Evolutionary conservation across 1,140 invertebrate species (phyloP), one percentile per base, ranked within the genome.

Genomic region (Calliphora vicina): DNA sequence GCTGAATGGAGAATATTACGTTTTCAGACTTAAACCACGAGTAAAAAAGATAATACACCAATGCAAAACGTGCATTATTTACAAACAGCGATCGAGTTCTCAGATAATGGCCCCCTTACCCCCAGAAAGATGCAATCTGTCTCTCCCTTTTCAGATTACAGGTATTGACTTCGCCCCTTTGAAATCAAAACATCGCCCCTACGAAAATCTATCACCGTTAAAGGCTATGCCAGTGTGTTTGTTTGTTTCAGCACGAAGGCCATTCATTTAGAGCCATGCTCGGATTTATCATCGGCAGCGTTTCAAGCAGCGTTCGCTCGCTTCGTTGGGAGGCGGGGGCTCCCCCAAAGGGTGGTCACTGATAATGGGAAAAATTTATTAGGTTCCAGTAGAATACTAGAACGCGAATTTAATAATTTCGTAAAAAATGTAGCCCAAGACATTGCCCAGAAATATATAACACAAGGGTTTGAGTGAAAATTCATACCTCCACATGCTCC

Each of bases 401-500:
- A n/a, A n/a, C n/a, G n/a, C 15, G 23, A 4, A 45, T 50, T 80
- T 15, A 15, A 45, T 45, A 45, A 9, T 12, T 43, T 43, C 12
- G 15, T 45, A 10, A 45, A 45, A 1, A 43, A 42, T 43, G n/a
- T 13, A 9, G 15, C 76, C 2, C 2, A 26, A 4, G 76, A 20
- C 20, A 50, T 80, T 45, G 3, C n/a, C 10, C 10, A 42, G 10
- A 72, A 72, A 17, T 67, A 82, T 23, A 13, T n/a, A n/a, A n/a
- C 81, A 6, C 81, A 82, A 13, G 81, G 81, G 5, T 25, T 72
- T 43, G 67, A 67, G 10, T 80, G n/a, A n/a, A n/a, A n/a, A n/a
- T n/a, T n/a, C n/a, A n/a, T n/a, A n/a, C n/a, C n/a, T n/a, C n/a
- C n/a, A n/a, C n/a, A n/a, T n/a, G n/a, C n/a, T n/a, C n/a, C n/a